Evolutionary conservation across 1,140 invertebrate species (phyloP).

Genomic region (Meloidogyne hapla): DNA sequence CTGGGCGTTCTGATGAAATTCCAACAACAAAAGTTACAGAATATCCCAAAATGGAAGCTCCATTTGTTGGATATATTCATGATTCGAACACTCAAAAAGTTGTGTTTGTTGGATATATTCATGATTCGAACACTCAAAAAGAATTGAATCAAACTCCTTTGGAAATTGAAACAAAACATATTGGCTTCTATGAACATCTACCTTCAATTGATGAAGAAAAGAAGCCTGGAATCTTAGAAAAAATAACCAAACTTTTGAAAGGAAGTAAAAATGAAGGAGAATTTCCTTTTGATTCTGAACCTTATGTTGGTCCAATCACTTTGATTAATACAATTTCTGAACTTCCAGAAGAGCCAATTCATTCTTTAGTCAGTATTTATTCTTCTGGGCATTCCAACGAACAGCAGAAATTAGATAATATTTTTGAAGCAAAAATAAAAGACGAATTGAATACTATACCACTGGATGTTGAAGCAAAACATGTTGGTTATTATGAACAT

Average conservation of each 20-base stretch:
- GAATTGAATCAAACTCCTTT: background rate
- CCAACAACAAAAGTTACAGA: background rate
- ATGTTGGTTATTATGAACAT: too few species aligned
- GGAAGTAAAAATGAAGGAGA: conserved; percentile 6
- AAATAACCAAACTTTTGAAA: conserved; percentile 10
- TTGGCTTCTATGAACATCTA: background rate
- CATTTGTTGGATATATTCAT: too few species aligned
- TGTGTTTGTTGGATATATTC: too few species aligned
- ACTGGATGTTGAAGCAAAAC: too few species aligned
- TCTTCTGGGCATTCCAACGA: conserved; percentile 30
- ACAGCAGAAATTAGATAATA: background rate
- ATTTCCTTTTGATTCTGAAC: conserved; percentile 14
- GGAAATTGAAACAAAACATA: background rate
- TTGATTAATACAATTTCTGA: conserved; percentile 16
- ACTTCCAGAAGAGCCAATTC: background rate
- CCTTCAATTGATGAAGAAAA: background rate
- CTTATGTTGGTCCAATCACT: conserved; percentile 22
- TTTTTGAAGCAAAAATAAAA: too few species aligned
- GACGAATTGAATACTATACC: too few species aligned
- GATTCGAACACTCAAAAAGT: too few species aligned
- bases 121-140: too few species aligned
- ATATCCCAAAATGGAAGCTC: too few species aligned
- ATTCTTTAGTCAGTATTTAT: conserved; percentile 23
- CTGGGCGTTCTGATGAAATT: conserved; percentile 27
- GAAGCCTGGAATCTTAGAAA: background rate